phyloP scores from a whole-genome alignment of 1,140 invertebrate species.

The Contarinia nasturtii region DNA sequence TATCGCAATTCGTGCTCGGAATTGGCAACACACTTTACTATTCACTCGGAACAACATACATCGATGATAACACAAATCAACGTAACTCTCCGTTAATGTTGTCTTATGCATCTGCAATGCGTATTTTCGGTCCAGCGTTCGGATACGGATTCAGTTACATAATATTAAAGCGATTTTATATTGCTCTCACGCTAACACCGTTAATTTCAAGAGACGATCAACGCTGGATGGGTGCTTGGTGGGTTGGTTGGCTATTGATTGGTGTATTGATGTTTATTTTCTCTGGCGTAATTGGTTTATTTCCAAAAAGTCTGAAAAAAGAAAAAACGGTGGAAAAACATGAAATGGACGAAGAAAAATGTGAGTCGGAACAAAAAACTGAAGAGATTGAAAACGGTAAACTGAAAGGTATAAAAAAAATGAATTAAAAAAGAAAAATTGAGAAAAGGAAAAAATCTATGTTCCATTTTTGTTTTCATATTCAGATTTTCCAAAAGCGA shows the following conservation, averaged over 20 bases:
- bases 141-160: conserved; percentile 32
- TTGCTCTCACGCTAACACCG: conserved; percentile 39
- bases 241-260: too few relatives aligned
- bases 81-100: conserved; percentile 42
- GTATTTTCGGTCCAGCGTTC: conserved; percentile 20
- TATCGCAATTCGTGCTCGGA: conserved; percentile 47
- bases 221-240: too few relatives aligned
- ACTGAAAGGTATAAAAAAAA: conserved; percentile 10
- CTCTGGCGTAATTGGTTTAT: too few relatives aligned
- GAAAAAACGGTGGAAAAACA: too few relatives aligned
- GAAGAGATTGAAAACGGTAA: too few relatives aligned
- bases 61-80: conserved; percentile 50
- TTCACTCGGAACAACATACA: conserved; percentile 44
- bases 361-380: too few relatives aligned
- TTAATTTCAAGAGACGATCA: too few relatives aligned
- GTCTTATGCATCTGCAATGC: conserved; percentile 18
- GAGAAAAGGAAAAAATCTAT: not conserved
- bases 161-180: conserved; percentile 39
- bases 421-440: not conserved
- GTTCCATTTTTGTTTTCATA: too few relatives aligned
- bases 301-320: too few relatives aligned
- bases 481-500: conserved; percentile 32
- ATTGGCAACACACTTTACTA: conserved; percentile 49
- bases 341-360: too few relatives aligned
- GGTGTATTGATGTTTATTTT: too few relatives aligned